Percentiles rank a stretch among this genome's conserved stretches.
Conservation (phyloP, 1,140 invertebrate genomes). For the Listronotus bonariensis region DNA sequence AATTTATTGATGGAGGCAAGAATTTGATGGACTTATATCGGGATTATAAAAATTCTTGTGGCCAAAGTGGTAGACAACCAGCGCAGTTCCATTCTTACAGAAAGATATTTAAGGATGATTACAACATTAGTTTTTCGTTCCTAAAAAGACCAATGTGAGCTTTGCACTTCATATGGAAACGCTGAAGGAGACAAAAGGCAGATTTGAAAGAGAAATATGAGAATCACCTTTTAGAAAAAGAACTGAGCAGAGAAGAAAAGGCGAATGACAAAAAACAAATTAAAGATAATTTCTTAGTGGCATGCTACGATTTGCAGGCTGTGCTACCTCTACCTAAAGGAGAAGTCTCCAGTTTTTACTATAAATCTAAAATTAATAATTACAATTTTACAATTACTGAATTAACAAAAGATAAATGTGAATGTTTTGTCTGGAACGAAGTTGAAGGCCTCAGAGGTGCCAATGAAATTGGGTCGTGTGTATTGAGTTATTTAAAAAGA, state of each 20-base stretch:
- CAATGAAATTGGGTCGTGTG: slow-evolving; percentile 55
- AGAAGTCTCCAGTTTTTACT: slow-evolving; percentile 42
- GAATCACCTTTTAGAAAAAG: slow-evolving; percentile 45
- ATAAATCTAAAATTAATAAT: slow-evolving; percentile 49
- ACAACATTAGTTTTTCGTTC: slow-evolving; percentile 22
- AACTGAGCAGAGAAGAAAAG: slow-evolving; percentile 41
- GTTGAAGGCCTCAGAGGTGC: slow-evolving; percentile 52
- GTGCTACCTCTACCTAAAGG: slow-evolving; percentile 44
- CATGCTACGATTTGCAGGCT: slow-evolving; percentile 47
- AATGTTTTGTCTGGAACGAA: slow-evolving; percentile 58
- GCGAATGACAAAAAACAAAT: slow-evolving; percentile 37
- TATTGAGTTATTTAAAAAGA: slow-evolving; percentile 48
- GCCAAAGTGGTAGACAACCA: not conserved
- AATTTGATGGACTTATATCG: slow-evolving; percentile 43
- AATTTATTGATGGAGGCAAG: slow-evolving; percentile 46
- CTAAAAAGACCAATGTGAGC: slow-evolving; percentile 44
- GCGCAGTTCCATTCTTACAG: slow-evolving; percentile 12
- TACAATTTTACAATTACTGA: slow-evolving; percentile 52
- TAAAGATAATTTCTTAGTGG: slow-evolving; percentile 38
- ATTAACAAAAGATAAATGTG: slow-evolving; percentile 34
- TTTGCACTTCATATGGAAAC: slow-evolving; percentile 42
- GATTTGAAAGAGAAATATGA: slow-evolving; percentile 33
- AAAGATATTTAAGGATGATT: slow-evolving; percentile 30
- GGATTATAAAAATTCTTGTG: slow-evolving; percentile 36
- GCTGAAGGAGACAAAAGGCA: slow-evolving; percentile 34